Percentiles rank a stretch among this genome's conserved stretches.
phyloP scores from a whole-genome alignment of 2,797 vertebrate species.

The Myotis daubentonii region DNA sequence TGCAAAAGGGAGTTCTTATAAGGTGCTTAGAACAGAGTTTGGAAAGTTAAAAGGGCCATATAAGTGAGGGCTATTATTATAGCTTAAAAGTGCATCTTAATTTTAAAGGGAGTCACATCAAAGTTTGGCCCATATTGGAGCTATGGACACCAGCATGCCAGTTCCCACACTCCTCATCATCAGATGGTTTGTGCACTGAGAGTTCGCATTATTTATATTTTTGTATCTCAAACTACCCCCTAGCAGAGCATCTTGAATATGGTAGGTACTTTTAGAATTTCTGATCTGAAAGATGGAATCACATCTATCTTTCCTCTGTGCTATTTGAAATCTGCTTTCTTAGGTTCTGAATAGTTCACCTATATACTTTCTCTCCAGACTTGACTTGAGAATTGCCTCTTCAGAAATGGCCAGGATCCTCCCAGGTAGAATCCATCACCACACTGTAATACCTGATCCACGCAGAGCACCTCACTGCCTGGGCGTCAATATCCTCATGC shows the following conservation, averaged over 20 bases:
- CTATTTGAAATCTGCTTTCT: constrained; percentile 12
- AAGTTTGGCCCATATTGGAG: neutral
- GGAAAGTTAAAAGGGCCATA: neutral
- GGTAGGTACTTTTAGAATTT: neutral
- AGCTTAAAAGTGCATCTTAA: neutral
- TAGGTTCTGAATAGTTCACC: neutral
- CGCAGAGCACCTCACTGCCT: accelerated
- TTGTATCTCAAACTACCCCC: neutral
- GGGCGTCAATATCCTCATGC: neutral
- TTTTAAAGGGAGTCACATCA: neutral
- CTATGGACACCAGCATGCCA: neutral
- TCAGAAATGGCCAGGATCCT: neutral
- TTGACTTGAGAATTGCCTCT: neutral
- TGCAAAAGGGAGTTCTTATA: neutral
- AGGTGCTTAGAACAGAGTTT: neutral
- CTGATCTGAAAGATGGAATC: neutral
- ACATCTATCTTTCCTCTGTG: neutral
- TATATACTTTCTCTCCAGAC: neutral
- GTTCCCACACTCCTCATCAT: neutral
- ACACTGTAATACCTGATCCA: accelerated
- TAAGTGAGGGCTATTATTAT: neutral
- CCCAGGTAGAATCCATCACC: neutral
- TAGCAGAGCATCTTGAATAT: neutral
- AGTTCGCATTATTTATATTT: neutral
- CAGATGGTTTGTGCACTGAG: neutral